Evolutionary conservation across 2,113 vertebrate species (phyloP).

Genomic region (Ciconia maguari): DNA sequence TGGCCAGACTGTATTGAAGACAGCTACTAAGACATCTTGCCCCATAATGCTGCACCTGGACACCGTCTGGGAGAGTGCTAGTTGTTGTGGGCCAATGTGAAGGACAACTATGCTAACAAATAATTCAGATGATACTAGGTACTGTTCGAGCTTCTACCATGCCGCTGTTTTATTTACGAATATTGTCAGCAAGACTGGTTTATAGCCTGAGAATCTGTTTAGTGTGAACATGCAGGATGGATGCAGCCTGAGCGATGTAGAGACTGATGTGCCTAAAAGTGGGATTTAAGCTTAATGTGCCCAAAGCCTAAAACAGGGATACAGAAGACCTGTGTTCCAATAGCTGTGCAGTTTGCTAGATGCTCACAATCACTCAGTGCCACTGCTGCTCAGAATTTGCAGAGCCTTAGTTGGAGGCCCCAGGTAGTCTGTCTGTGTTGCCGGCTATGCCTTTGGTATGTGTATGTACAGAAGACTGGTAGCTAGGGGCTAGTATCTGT

Average conservation of each 20-base stretch:
- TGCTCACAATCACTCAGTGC: neutral
- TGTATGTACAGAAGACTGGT: neutral
- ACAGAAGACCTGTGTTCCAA: neutral
- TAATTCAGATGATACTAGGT: neutral
- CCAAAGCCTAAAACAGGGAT: neutral
- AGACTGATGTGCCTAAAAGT: neutral
- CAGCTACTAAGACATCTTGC: neutral
- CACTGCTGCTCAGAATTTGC: neutral
- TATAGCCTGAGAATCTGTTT: neutral
- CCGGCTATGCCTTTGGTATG: accelerated
- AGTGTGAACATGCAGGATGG: neutral
- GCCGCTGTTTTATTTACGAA: neutral
- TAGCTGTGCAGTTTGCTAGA: neutral
- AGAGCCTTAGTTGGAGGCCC: neutral
- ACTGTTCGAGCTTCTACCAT: neutral
- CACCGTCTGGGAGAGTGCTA: neutral
- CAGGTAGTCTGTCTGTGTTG: neutral
- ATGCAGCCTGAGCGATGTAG: neutral
- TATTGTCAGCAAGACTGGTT: neutral
- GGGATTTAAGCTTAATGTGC: neutral
- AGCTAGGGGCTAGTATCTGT: neutral
- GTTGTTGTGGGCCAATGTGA: neutral
- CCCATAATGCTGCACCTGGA: neutral
- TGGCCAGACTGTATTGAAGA: neutral
- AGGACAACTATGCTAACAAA: neutral